Base-by-base conservation (phyloP, 2,888 invertebrate genomes). In the Antheraea assamensis region DNA sequence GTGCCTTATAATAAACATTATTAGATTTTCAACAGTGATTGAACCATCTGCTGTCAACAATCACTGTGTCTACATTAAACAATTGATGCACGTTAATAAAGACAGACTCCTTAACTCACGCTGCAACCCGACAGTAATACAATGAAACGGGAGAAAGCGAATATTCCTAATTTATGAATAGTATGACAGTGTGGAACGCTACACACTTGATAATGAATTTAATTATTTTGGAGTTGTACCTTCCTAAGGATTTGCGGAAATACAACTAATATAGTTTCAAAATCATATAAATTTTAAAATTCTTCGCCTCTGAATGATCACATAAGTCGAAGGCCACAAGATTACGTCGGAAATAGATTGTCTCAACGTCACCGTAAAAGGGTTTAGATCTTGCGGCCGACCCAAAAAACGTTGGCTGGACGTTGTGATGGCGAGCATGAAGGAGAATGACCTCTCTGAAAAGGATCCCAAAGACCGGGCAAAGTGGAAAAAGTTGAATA, bases 121-220 rank as follows among this genome's bases (percentile, higher is more conserved):
- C 27, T 8, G 17, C 27, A 35, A 21, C 5, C 31, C 10, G 21
- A 68, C 13, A 13, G 10, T 58, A 13, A 21, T 19, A 52, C 19
- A 64, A 21, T 68, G 21, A 66, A 66, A 66, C 64, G 2, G 19
- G 21, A 0, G n/a, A 31, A n/a, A 66, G 19, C 17, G 17, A 31
- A 66, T 66, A 30, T 19, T 30, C 27, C 21, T 30, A 30, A 30
- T 30, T 31, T 66, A 42, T 42, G 13, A 42, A 13, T 42, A 42
- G 10, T 68, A 68, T 68, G 35, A 68, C 68, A 68, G 35, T 68
- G n/a, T 35, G n/a, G 35, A 21, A 35, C n/a, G n/a, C 35, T 68
- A 21, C n/a, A 17, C 19, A 66, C 31, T 10, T 17, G 19, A 31
- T 1, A 21, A 66, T 66, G 15, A 30, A 66, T 66, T 15, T 17